Conservation (phyloP, 2,797 vertebrate species). For the Acanthurus tractus region DNA sequence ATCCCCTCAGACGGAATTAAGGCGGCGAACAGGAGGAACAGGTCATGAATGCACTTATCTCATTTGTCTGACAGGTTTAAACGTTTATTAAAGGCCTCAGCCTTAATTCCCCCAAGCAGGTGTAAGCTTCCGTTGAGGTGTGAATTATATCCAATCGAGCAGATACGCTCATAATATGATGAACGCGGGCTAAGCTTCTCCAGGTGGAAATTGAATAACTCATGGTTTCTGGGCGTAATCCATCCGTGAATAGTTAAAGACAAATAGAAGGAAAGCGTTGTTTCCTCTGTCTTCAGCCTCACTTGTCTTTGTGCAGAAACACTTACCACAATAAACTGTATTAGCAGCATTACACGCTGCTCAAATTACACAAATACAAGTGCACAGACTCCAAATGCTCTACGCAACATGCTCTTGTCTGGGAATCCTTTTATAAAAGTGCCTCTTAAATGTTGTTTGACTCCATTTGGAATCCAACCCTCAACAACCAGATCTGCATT, state of each 20-base stretch:
- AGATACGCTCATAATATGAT: slow-evolving; percentile 85
- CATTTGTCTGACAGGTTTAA: slow-evolving; percentile 88
- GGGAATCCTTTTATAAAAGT: slow-evolving; percentile 29
- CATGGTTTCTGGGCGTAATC: slow-evolving; percentile 81
- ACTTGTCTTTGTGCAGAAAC: slow-evolving; percentile 51
- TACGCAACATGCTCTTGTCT: neutral
- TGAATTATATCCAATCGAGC: slow-evolving; percentile 84
- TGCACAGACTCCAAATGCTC: slow-evolving; percentile 26
- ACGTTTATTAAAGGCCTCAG: slow-evolving; percentile 85
- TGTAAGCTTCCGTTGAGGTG: slow-evolving; percentile 87
- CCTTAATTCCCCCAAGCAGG: slow-evolving; percentile 88
- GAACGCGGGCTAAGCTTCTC: slow-evolving; percentile 80
- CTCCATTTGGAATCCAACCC: slow-evolving; percentile 18
- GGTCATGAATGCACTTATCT: slow-evolving; percentile 84
- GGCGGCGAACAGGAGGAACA: slow-evolving; percentile 76
- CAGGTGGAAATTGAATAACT: slow-evolving; percentile 89
- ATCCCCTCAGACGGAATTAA: slow-evolving; percentile 83
- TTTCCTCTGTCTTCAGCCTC: slow-evolving; percentile 48
- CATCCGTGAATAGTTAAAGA: slow-evolving; percentile 74
- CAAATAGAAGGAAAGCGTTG: slow-evolving; percentile 65
- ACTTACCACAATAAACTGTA: slow-evolving; percentile 42
- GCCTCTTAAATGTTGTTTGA: slow-evolving; percentile 33
- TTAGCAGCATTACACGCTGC: slow-evolving; percentile 58
- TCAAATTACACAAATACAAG: slow-evolving; percentile 54
- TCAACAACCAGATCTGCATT: slow-evolving; percentile 8